Base-by-base conservation (phyloP, 37 sponge, comb jelly and placozoan genomes). In the Crambe crambe region DNA sequence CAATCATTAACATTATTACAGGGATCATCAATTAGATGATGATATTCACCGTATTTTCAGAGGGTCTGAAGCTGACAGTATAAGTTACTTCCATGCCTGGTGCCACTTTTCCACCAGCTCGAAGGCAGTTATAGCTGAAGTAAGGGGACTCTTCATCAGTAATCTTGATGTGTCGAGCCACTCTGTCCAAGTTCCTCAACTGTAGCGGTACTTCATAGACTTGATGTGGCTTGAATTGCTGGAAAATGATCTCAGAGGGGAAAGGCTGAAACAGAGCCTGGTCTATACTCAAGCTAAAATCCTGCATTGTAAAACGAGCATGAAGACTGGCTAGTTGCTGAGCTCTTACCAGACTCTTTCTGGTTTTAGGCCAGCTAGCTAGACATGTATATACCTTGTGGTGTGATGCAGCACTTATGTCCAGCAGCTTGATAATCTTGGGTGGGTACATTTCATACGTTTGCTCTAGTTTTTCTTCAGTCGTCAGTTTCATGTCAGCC, bases 31-130 rank as follows among this genome's bases (percentile, higher is more conserved):
- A 20, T 10, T 34, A 62, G 67, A 27, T 17, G 35, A 10, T 34
- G 25, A 2, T 2, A 44, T 68, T 42, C 1, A 92, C 95, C 76
- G 87, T 91, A 23, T 83, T 84, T 65, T 95, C 91, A 62, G 90
- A 84, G 32, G 99, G 99, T 31, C 80, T 95, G 86, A 98, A 98
- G 58, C 41, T 59, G 30, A 98, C 72, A 18, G 51, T 81, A 80
- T 93, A 98, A 22, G 88, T 89, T 9, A 86, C 80, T 66, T 95
- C 96, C 92, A 98, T 98, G 32, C 99, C 99, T 38, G 99, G 99
- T 32, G 99, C 99, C 31, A 93, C 92, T 74, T 95, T 95, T n/a
- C 80, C 75, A 36, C 96, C 96, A 34, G 83, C 69, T 54, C 62
- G 69, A 38, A 80, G 96, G 58, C 88, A 81, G 22, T 80, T 62